A percentile compares a stretch with the other conserved stretches of the same genome.
phyloP scores from a whole-genome alignment of 2,797 vertebrate genomes.

The Anniella stebbinsi region DNA sequence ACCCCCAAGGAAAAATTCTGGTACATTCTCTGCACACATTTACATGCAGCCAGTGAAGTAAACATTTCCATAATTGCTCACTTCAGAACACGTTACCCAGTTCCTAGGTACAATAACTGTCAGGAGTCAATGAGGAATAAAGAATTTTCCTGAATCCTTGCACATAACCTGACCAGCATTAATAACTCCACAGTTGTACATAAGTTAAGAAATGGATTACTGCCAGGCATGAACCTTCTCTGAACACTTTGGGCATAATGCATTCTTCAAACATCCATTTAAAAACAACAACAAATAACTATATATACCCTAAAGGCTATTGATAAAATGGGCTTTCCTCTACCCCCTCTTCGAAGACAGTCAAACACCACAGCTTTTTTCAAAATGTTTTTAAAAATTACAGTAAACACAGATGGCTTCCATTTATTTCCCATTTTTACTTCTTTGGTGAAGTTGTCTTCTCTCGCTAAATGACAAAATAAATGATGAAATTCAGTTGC shows the following conservation, averaged over 20 bases:
- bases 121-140: slow-evolving; percentile 92
- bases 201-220: slow-evolving; percentile 87
- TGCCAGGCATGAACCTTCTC: slow-evolving; percentile 87
- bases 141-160: slow-evolving; percentile 89
- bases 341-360: slow-evolving; percentile 63
- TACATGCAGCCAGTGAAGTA: slow-evolving; percentile 91
- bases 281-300: slow-evolving; percentile 72
- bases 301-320: slow-evolving; percentile 64
- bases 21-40: slow-evolving; percentile 88
- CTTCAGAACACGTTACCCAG: slow-evolving; percentile 95
- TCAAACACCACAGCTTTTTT: slow-evolving; percentile 68
- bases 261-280: slow-evolving; percentile 73
- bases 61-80: slow-evolving; percentile 97
- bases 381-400: slow-evolving; percentile 75
- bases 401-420: slow-evolving; percentile 83
- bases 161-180: slow-evolving; percentile 88
- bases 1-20: slow-evolving; percentile 88
- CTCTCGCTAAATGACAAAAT: slow-evolving; percentile 85
- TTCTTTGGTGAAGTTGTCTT: slow-evolving; percentile 85
- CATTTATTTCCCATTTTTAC: slow-evolving; percentile 85
- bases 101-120: slow-evolving; percentile 91
- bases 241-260: slow-evolving; percentile 73
- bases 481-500: slow-evolving; percentile 87
- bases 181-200: slow-evolving; percentile 84
- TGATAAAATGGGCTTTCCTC: slow-evolving; percentile 69